phyloP scores from a whole-genome alignment of 1,140 invertebrate genomes.

The Zophobas atratus region DNA sequence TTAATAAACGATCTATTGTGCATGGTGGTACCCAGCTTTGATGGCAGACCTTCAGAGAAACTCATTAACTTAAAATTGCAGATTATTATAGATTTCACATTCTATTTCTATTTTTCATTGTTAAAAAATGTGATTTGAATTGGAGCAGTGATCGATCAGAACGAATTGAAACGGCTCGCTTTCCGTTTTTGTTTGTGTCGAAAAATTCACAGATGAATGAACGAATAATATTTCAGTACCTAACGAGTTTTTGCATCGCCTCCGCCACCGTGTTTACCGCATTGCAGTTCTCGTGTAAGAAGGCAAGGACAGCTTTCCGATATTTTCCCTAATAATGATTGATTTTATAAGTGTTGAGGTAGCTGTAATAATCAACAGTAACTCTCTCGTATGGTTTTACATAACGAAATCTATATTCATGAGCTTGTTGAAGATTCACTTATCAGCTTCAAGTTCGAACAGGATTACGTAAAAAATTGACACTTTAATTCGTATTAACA shows the following conservation, averaged over 20 bases:
- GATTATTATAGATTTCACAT: background rate
- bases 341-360: slow-evolving; percentile 7
- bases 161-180: slow-evolving; percentile 11
- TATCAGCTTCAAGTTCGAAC: slow-evolving; percentile 57
- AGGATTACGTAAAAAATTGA: slow-evolving; percentile 53
- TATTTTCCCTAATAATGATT: slow-evolving; percentile 34
- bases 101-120: background rate
- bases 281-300: slow-evolving; percentile 33
- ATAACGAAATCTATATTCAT: slow-evolving; percentile 59
- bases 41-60: background rate
- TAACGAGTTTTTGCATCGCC: slow-evolving; percentile 38
- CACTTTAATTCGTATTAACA: slow-evolving; percentile 53
- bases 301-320: slow-evolving; percentile 33
- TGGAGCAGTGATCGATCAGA: slow-evolving; percentile 14
- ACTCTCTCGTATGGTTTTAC: slow-evolving; percentile 37
- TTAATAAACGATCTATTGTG: no score
- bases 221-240: slow-evolving; percentile 30
- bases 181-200: slow-evolving; percentile 37
- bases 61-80: background rate
- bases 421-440: slow-evolving; percentile 57
- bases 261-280: slow-evolving; percentile 22
- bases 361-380: slow-evolving; percentile 45
- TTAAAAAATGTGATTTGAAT: slow-evolving; percentile 2
- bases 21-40: no score
- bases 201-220: slow-evolving; percentile 35